Percentiles rank a stretch among this genome's conserved stretches.
Conservation (phyloP, 2,888 invertebrate species). For the Phaonia tiefii region DNA sequence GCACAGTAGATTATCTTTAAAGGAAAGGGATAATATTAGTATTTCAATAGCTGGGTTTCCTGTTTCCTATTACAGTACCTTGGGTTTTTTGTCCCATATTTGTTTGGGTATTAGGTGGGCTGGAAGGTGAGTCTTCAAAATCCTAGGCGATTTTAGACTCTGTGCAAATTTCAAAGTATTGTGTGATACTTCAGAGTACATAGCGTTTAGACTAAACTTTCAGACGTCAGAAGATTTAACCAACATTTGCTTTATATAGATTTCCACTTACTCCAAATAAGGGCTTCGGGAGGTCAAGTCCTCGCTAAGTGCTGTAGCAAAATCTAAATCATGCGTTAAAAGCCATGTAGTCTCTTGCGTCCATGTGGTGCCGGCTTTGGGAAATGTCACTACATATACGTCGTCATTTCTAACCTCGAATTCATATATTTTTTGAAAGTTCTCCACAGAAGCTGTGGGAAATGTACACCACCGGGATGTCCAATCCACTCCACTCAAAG, state of each 20-base stretch:
- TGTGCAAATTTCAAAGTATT: constrained; percentile 43
- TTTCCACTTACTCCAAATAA: constrained; percentile 67
- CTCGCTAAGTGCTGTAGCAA: constrained; percentile 57
- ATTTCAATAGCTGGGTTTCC: too few relatives aligned
- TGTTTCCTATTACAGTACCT: too few relatives aligned
- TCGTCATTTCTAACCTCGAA: constrained; percentile 69
- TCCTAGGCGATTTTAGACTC: constrained; percentile 64
- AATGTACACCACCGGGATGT: constrained; percentile 64
- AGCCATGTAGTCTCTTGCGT: constrained; percentile 72
- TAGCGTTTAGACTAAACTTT: constrained; percentile 46
- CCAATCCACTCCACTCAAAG: constrained; percentile 62
- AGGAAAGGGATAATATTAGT: too few relatives aligned
- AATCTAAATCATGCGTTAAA: constrained; percentile 70
- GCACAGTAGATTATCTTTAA: constrained; percentile 88
- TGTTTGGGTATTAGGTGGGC: constrained; percentile 69
- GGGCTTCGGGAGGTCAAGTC: constrained; percentile 53
- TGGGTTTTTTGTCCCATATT: constrained; percentile 69
- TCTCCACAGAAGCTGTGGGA: neutral
- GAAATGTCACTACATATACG: constrained; percentile 70
- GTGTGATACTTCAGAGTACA: neutral
- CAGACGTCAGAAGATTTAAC: constrained; percentile 64
- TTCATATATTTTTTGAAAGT: constrained; percentile 49
- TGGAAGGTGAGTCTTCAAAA: constrained; percentile 71
- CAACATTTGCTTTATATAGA: constrained; percentile 33
- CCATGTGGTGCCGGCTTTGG: constrained; percentile 73